A percentile compares a stretch with the other conserved stretches of the same genome.
phyloP scores from a whole-genome alignment of 2,797 vertebrate genomes.

The Chaenodraco wilsoni region DNA sequence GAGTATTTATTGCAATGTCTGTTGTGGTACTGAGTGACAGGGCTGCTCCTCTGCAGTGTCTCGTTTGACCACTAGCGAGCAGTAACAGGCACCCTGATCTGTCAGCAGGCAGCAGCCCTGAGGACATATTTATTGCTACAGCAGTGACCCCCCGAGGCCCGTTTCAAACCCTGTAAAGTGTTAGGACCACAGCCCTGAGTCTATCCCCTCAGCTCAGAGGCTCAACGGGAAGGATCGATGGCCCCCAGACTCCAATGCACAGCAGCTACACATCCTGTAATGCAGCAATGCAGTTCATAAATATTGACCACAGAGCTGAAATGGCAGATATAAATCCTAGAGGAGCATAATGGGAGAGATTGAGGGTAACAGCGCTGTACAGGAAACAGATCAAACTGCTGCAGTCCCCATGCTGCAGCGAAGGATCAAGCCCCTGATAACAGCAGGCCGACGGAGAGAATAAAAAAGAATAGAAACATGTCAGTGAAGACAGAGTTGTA shows the following conservation, averaged over 20 bases:
- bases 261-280: conserved; percentile 67
- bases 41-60: conserved; percentile 39
- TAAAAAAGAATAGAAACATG: conserved; percentile 17
- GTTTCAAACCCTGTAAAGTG: conserved; percentile 48
- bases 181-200: conserved; percentile 39
- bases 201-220: conserved; percentile 27
- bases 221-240: conserved; percentile 58
- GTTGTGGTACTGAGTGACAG: not conserved
- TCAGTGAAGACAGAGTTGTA: not conserved
- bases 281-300: conserved; percentile 78
- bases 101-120: conserved; percentile 41
- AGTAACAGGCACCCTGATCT: conserved; percentile 46
- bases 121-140: conserved; percentile 47
- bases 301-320: conserved; percentile 75
- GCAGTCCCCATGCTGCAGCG: conserved; percentile 32
- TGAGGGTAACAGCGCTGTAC: conserved; percentile 26
- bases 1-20: not conserved
- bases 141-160: conserved; percentile 26
- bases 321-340: conserved; percentile 74
- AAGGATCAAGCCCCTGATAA: conserved; percentile 18
- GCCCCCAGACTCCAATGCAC: conserved; percentile 39
- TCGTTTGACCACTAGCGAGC: conserved; percentile 68
- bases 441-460: conserved; percentile 9
- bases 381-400: conserved; percentile 66
- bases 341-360: conserved; percentile 64